Base-by-base conservation (phyloP, 2,888 invertebrate genomes). In the Elegia similella region DNA sequence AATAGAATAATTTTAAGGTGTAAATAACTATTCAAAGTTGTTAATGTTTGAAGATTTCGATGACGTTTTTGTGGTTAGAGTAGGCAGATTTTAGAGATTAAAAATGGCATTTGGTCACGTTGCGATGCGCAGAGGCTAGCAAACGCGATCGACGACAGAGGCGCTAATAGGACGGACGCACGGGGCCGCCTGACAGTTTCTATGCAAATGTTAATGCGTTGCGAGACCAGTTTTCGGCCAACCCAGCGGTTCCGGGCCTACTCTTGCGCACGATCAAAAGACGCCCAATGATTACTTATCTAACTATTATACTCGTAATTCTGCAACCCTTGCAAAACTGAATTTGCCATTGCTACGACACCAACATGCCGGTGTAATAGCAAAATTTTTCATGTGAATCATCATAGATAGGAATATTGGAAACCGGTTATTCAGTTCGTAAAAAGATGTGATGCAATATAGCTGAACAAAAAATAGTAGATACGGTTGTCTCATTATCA, bases 161-260 rank as follows among this genome's bases (percentile, higher is more conserved):
- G 88, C 86, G 88, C 84, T 88, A 88, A 88, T 86, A 77, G 81
- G 60, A 62, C 60, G 66, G 66, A 68, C 67, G 66, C 76, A 73
- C 83, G 82, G 83, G 81, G 84, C 87, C 83, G 78, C 79, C 73
- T 85, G 88, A 88, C 90, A 89, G 89, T 90, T 88, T 89, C 90
- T 91, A 91, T 90, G 91, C 90, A 90, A 91, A 91, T 91, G 83
- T 79, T 79, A 81, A 83, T 85, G 84, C 88, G 86, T 82, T 79
- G 80, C 80, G 78, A 79, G 88, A 89, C 91, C 86, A 88, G 90
- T 91, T 90, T 81, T 85, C 76, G 83, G 78, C 78, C 79, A 78
- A 72, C 70, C 62, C 73, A 80, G 82, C 75, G 82, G 87, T 88
- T 89, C 90, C 88, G 89, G 89, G 83, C 88, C 82, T 78, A 78